These are phyloP conservation scores for Sminthurinus signatus DNA, from an alignment of 1,140 invertebrate species.

Conservation along the genomic window DNA sequence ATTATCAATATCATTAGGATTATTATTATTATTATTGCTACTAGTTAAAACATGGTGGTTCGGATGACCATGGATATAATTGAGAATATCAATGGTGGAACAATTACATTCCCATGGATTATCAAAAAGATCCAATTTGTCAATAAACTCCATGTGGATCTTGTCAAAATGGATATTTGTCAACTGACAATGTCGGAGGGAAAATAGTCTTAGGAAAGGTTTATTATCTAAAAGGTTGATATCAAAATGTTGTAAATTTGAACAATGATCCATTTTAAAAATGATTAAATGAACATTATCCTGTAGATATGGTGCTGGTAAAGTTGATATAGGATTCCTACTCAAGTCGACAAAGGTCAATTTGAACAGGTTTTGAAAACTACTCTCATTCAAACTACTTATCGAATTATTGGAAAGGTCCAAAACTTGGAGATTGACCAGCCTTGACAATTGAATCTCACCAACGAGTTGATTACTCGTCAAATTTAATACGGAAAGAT, in stretches of 20 bases:
- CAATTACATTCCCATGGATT: slow-evolving; percentile 15
- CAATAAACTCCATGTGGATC: neutral
- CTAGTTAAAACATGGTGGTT: neutral
- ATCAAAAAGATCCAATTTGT: neutral
- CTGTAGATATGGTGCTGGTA: neutral
- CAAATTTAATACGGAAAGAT: neutral
- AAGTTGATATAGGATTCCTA: neutral
- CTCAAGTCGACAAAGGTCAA: neutral
- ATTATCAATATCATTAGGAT: neutral
- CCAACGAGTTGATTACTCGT: neutral
- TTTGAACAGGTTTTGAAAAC: slow-evolving; percentile 6
- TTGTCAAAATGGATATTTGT: no score
- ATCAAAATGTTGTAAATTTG: neutral
- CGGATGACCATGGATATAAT: neutral
- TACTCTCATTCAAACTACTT: neutral
- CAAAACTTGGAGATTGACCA: neutral
- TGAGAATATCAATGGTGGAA: neutral
- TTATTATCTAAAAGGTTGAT: neutral
- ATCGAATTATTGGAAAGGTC: neutral
- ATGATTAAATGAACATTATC: slow-evolving; percentile 8
- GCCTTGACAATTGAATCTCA: neutral
- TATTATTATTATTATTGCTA: neutral
- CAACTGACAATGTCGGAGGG: neutral
- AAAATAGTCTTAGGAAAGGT: slow-evolving; percentile 1
- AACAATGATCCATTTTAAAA: neutral